These are phyloP conservation scores for Ailurus styani DNA, from an alignment of 2,113 vertebrate species.

Conservation along the genomic window DNA sequence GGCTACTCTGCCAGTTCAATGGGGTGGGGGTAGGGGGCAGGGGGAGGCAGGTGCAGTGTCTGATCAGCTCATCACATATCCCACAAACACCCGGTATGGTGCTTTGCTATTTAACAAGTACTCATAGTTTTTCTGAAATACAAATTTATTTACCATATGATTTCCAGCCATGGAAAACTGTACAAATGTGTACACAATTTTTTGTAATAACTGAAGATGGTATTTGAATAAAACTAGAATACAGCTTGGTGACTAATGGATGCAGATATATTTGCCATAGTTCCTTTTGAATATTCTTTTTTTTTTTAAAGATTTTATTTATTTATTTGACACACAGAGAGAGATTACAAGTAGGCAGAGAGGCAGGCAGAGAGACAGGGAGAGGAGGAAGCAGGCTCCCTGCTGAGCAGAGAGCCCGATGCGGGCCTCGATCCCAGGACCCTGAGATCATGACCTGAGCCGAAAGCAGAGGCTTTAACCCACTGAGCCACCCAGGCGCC, in stretches of 20 bases:
- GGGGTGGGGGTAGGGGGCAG: too few relatives aligned
- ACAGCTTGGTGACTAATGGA: background rate
- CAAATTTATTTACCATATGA: background rate
- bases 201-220: background rate
- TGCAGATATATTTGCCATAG: background rate
- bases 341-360: too few relatives aligned
- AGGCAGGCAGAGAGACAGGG: too few relatives aligned
- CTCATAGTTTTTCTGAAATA: background rate
- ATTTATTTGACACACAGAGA: too few relatives aligned
- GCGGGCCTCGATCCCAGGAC: too few relatives aligned
- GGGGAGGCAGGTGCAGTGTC: background rate
- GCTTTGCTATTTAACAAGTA: background rate
- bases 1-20: background rate
- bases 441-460: too few relatives aligned
- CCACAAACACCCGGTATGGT: too few relatives aligned
- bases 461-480: too few relatives aligned
- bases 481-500: too few relatives aligned
- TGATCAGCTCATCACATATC: background rate
- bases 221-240: background rate
- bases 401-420: too few relatives aligned
- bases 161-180: background rate
- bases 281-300: background rate
- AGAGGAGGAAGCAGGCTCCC: too few relatives aligned
- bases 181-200: background rate
- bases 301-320: too few relatives aligned